Percentiles rank a stretch among this genome's conserved stretches.
phyloP scores from a whole-genome alignment of 2,113 vertebrate genomes.

The Petaurus breviceps region DNA sequence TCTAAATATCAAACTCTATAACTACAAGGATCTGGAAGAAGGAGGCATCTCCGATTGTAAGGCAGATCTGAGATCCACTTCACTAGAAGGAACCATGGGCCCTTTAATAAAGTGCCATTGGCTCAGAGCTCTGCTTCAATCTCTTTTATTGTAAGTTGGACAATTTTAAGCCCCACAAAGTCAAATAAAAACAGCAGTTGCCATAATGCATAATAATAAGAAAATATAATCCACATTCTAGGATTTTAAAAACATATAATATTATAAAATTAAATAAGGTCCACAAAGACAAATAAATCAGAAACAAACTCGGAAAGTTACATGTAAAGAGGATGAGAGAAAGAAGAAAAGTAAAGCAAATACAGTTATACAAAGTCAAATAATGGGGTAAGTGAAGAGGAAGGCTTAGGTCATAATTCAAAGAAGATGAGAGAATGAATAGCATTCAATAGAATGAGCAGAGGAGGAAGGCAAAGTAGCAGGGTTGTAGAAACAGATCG shows the following conservation, averaged over 20 bases:
- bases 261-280: neutral
- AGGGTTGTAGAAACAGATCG: neutral
- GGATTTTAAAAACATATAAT: neutral
- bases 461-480: neutral
- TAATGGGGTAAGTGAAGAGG: neutral
- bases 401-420: neutral
- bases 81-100: too few relatives aligned
- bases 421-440: neutral
- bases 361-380: neutral
- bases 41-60: too few relatives aligned
- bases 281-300: neutral
- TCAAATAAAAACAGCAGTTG: neutral
- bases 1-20: too few relatives aligned
- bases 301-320: neutral
- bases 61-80: too few relatives aligned
- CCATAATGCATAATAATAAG: neutral
- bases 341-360: neutral
- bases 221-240: neutral
- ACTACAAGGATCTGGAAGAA: too few relatives aligned
- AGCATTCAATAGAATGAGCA: too few relatives aligned
- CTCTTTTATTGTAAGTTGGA: too few relatives aligned
- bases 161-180: too few relatives aligned
- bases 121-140: too few relatives aligned
- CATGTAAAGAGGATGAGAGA: neutral
- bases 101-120: too few relatives aligned